phyloP scores from a whole-genome alignment of 2,113 vertebrate genomes.

The Trematomus loennbergii region DNA sequence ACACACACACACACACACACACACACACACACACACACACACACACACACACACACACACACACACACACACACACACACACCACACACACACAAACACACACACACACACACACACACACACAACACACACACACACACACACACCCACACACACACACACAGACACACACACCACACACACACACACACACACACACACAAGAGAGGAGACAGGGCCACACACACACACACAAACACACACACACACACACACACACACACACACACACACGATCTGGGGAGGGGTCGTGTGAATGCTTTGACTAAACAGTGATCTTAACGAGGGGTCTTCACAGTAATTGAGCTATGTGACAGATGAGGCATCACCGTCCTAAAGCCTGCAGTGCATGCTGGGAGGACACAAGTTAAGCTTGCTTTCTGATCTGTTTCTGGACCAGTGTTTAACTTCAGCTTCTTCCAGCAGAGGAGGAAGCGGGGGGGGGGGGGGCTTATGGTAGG shows the following conservation, averaged over 20 bases:
- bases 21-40: too few species aligned
- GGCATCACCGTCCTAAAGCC: slow-evolving; percentile 46
- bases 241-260: too few species aligned
- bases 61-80: too few species aligned
- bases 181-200: too few species aligned
- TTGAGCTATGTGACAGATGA: slow-evolving; percentile 29
- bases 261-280: too few species aligned
- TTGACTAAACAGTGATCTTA: background rate
- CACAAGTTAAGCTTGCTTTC: slow-evolving; percentile 26
- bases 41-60: slow-evolving; percentile 11
- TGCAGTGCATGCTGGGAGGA: slow-evolving; percentile 39
- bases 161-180: too few species aligned
- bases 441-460: slow-evolving; percentile 27
- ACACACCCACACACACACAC: slow-evolving; percentile 1
- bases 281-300: slow-evolving; percentile 20
- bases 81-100: too few species aligned
- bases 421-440: slow-evolving; percentile 36
- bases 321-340: slow-evolving; percentile 10
- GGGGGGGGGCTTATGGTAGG: slow-evolving; percentile 42
- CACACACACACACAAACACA: too few species aligned
- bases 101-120: too few species aligned
- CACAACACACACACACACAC: slow-evolving; percentile 12
- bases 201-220: too few species aligned
- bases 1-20: too few species aligned
- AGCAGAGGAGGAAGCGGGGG: slow-evolving; percentile 29